Evolutionary conservation across 2,888 invertebrate species (phyloP), one percentile per base, ranked within the genome.

Genomic region (Molorchus minor): DNA sequence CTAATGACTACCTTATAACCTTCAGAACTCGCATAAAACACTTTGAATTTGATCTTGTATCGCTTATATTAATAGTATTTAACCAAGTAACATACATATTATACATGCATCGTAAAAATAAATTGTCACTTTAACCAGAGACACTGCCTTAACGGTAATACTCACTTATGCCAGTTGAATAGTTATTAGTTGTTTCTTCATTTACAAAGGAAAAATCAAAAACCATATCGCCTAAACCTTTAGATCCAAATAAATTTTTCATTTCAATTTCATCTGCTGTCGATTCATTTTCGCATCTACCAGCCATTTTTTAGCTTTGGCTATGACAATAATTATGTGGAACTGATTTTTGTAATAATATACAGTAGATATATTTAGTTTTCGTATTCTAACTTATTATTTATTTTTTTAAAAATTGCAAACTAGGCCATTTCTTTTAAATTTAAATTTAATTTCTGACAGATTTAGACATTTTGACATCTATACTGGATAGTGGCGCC

Each of bases 181-280:
- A 10, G 21, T 13, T 15, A 17, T 7, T 29, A 10, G 2, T 25
- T 1, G 33, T 33, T 8, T 49, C 29, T 40, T 52, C 52, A 41
- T 30, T 17, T 52, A 41, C 4, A 30, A 52, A 8, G 13, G 52
- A 41, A 41, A 52, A 52, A 52, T 52, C 52, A 13, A 52, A 41
- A 1, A 52, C 52, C 29, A 52, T 52, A 30, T 52, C 52, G 12
- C 51, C 41, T 4, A 52, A n/a, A 5, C 30, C 41, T 30, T 30
- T 52, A 19, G 40, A 41, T 17, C 20, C 52, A 40, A 52, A 41
- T 8, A 52, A 17, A 4, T 40, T n/a, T 19, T 41, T 41, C 5
- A 19, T 30, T 10, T 52, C 41, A 19, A 30, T 41, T 41, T 52
- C 52, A 19, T 52, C 52, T 41, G 19, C n/a, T 36, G 36, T 15